Evolutionary conservation across 2,888 invertebrate genomes (phyloP), one percentile per base, ranked within the genome.

Genomic region (Coenonympha arcania): DNA sequence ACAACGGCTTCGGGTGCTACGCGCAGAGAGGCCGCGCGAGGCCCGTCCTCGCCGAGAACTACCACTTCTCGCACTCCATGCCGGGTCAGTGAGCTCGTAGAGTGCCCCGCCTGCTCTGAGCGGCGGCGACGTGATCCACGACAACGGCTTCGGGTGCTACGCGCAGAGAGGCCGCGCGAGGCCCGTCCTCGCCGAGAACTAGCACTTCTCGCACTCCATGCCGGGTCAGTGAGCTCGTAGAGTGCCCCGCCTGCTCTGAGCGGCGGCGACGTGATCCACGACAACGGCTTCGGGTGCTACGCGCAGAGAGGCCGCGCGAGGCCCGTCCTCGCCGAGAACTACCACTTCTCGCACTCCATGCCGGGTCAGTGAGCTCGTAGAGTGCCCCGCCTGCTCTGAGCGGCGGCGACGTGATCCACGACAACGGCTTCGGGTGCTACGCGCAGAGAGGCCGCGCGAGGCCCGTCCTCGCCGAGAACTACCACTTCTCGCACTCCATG

Each of bases 1-100:
- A 83, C 65, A 78, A 73, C 33, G 83, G 83, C 0, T 77, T 71
- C 52, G 83, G 83, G 0, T 84, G 83, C 59, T 84, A 81, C 67
- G 73, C 76, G 9, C 80, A 81, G 60, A 61, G 59, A 2, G 77
- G 74, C 0, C 63, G 73, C 0, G n/a, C 11, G 0, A 40, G 46
- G 3, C 83, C 83, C 4, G 72, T 82, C 15, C 70, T 70, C 0
- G 78, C 82, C 1, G 81, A 84, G 58, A 81, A 81, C 65, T 83
- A 67, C 20, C 81, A 81, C 58, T 83, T 72, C 57, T 63, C 83
- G 0, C 85, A 85, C 40, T 79, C 79, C 0, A 80, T 80, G 72
- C 77, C 82, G n/a, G 83, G 83, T 80, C 41, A 6, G 4, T 15
- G 13, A 1, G 9, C 19, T 18, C n/a, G n/a, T n/a, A n/a, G n/a